Evolutionary conservation across 2,113 vertebrate species (phyloP).

Genomic region (Podiceps cristatus): DNA sequence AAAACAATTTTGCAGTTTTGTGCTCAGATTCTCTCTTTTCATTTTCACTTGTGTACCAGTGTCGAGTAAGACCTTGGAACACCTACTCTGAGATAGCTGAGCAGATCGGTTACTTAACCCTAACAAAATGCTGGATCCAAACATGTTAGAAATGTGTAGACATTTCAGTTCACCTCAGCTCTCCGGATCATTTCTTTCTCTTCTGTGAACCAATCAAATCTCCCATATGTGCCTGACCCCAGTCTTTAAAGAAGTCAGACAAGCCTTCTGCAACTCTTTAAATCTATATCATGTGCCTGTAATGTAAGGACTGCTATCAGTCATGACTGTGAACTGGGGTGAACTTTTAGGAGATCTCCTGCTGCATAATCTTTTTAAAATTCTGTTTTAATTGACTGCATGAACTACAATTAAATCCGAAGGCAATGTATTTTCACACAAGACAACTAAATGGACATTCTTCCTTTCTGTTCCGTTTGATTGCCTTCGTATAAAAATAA

Average conservation of each 20-base stretch:
- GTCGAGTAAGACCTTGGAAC: not conserved
- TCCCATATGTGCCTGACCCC: not conserved
- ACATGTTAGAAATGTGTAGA: not conserved
- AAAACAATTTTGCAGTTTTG: not conserved
- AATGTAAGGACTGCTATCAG: not conserved
- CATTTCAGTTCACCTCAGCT: rapidly evolving
- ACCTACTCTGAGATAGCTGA: not conserved
- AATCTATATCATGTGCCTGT: rapidly evolving
- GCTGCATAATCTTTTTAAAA: not conserved
- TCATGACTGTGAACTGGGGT: not conserved
- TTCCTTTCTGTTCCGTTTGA: not conserved
- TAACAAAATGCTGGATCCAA: not conserved
- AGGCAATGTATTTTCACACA: not conserved
- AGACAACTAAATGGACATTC: not conserved
- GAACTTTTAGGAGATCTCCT: not conserved
- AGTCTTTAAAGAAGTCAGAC: not conserved
- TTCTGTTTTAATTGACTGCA: not conserved
- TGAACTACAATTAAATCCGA: not conserved
- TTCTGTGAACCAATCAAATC: not conserved
- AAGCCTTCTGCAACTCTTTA: not conserved
- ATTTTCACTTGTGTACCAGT: not conserved
- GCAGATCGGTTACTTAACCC: not conserved
- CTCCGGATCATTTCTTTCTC: not conserved
- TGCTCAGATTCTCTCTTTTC: not conserved
- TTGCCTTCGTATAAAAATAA: not conserved